Percentiles rank a stretch among this genome's conserved stretches.
Evolutionary conservation across 2,888 invertebrate genomes (phyloP).

Genomic region (Polietes domitor): DNA sequence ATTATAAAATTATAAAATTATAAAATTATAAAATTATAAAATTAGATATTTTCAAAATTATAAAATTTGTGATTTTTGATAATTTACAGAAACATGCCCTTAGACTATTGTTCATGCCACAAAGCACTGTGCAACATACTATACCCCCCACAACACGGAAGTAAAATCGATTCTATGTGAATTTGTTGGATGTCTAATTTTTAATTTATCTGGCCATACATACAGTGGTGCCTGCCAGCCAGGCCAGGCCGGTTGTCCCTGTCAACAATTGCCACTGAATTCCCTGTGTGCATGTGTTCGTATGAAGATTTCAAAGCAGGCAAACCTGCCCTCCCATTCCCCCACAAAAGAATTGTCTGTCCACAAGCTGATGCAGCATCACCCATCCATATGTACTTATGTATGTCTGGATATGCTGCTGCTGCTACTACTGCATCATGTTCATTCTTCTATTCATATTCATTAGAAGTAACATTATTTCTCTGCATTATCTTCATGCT

Average conservation of each 20-base stretch:
- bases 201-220: conserved; percentile 59
- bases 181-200: conserved; percentile 36
- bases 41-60: too few species aligned
- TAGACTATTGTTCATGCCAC: too few species aligned
- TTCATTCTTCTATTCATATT: conserved; percentile 23
- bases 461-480: background rate
- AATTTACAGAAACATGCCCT: too few species aligned
- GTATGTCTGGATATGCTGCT: conserved; percentile 2
- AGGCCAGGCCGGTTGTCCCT: conserved; percentile 33
- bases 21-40: too few species aligned
- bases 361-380: too few species aligned
- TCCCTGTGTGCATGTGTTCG: background rate
- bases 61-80: too few species aligned
- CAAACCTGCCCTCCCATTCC: too few species aligned
- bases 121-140: too few species aligned
- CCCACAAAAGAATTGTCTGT: too few species aligned
- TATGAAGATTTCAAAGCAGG: background rate
- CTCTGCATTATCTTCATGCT: conserved; percentile 61
- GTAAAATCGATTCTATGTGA: conserved; percentile 41
- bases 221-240: background rate
- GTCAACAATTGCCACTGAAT: conserved; percentile 60
- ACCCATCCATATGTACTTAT: too few species aligned
- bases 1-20: too few species aligned
- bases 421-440: conserved; percentile 40
- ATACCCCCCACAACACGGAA: conserved; percentile 63